Evolutionary conservation across 2,797 vertebrate species (phyloP).

Genomic region (Ceryle rudis): DNA sequence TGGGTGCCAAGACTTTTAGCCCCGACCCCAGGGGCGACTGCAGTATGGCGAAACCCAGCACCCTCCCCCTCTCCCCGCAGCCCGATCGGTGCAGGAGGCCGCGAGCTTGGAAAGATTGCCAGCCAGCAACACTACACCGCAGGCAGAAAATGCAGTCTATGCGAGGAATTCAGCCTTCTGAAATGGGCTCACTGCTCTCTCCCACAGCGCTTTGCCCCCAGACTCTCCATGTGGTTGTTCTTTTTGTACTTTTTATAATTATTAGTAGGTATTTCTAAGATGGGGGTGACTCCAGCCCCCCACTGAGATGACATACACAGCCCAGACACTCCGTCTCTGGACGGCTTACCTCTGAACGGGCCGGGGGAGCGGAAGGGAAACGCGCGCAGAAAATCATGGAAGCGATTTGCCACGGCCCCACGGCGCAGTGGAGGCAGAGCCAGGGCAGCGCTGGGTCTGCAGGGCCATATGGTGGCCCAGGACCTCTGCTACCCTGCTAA

Average conservation of each 20-base stretch:
- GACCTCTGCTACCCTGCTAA: neutral
- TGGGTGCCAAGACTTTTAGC: conserved; percentile 31
- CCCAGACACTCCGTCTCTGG: neutral
- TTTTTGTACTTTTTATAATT: neutral
- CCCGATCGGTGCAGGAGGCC: neutral
- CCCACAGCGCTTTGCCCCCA: conserved; percentile 1
- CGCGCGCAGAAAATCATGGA: neutral
- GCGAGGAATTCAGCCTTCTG: conserved; percentile 63
- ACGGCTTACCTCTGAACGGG: neutral
- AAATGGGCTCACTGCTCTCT: conserved; percentile 25
- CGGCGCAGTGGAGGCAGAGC: fast-evolving
- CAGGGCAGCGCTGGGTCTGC: fast-evolving
- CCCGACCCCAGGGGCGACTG: neutral
- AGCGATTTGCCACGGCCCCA: neutral
- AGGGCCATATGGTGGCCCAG: neutral
- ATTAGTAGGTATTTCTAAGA: neutral
- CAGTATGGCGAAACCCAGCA: neutral
- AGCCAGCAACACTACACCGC: conserved; percentile 68
- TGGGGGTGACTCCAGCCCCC: neutral
- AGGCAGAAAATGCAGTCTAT: conserved; percentile 72
- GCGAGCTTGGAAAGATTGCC: conserved; percentile 50
- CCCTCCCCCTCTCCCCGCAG: conserved; percentile 32
- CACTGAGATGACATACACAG: fast-evolving
- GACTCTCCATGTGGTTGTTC: fast-evolving
- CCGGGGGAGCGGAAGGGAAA: fast-evolving